These are phyloP conservation scores for Pyrgilauda ruficollis DNA, from an alignment of 2,113 vertebrate genomes.

Conservation along the genomic window DNA sequence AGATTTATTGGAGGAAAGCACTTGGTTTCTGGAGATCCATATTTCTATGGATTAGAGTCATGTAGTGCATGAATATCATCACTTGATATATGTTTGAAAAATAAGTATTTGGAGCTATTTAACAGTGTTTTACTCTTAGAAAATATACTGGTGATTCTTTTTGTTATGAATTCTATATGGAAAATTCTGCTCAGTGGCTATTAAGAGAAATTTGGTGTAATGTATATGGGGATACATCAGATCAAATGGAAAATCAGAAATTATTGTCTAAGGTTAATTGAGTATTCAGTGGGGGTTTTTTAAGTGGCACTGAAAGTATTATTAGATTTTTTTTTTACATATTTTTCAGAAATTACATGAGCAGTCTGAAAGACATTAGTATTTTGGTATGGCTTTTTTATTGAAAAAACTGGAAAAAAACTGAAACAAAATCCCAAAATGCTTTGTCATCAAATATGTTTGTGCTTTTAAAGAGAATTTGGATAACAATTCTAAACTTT, in stretches of 20 bases:
- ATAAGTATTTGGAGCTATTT: constrained; percentile 61
- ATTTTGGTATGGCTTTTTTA: background rate
- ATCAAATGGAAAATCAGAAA: background rate
- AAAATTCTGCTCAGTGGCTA: background rate
- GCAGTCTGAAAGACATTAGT: background rate
- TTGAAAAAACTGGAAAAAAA: background rate
- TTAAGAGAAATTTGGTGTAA: background rate
- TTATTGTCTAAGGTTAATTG: background rate
- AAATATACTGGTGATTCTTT: background rate
- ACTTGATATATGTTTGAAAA: constrained; percentile 25
- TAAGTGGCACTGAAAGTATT: background rate
- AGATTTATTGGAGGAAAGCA: constrained; percentile 68
- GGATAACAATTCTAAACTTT: background rate
- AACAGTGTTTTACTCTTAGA: constrained; percentile 5
- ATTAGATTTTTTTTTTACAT: background rate
- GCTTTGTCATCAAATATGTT: background rate
- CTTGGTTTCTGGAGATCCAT: constrained; percentile 10
- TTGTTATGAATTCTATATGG: background rate
- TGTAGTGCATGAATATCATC: constrained; percentile 20
- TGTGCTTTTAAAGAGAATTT: background rate
- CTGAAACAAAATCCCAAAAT: background rate
- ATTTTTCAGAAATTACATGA: background rate
- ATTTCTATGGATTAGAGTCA: constrained; percentile 20
- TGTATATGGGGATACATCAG: background rate
- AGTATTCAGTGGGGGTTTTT: background rate